A percentile compares a stretch with the other conserved stretches of the same genome.
These are phyloP conservation scores for Machaerirhynchus nigripectus DNA, from an alignment of 2,113 vertebrate species.

Conservation along the genomic window DNA sequence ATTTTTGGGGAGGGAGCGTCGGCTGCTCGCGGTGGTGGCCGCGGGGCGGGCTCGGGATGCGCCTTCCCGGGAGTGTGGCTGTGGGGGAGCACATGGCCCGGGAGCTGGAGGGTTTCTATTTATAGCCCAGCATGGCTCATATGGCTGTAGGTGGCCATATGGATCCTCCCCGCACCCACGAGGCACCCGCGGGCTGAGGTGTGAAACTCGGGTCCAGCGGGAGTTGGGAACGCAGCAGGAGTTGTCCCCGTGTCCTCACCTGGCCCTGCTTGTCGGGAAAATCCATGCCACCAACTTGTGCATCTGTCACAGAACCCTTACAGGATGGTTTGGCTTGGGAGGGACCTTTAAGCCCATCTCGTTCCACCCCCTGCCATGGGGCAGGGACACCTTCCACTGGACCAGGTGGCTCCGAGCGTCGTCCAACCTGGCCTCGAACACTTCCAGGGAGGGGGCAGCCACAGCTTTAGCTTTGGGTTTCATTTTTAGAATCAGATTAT, in stretches of 20 bases:
- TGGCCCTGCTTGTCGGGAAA: background rate
- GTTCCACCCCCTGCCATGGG: background rate
- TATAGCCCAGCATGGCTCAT: background rate
- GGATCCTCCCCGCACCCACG: background rate
- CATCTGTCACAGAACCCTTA: background rate
- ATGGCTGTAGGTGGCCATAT: background rate
- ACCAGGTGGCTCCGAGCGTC: background rate
- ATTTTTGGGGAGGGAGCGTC: background rate
- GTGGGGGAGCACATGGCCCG: background rate
- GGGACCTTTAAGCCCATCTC: background rate
- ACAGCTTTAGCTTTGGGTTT: background rate
- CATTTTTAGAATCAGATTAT: background rate
- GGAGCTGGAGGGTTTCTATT: background rate
- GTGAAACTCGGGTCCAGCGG: background rate
- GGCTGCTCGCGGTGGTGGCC: background rate
- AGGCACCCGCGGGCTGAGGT: background rate
- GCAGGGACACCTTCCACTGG: background rate
- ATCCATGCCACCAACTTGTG: background rate
- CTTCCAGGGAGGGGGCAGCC: background rate
- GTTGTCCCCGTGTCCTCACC: background rate
- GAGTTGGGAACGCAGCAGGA: background rate
- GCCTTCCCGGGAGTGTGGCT: background rate
- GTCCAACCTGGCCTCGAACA: background rate
- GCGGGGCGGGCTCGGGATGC: background rate
- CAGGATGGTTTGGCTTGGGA: background rate